phyloP scores from a whole-genome alignment of 2,797 vertebrate species.

The Cirrhinus molitorella region DNA sequence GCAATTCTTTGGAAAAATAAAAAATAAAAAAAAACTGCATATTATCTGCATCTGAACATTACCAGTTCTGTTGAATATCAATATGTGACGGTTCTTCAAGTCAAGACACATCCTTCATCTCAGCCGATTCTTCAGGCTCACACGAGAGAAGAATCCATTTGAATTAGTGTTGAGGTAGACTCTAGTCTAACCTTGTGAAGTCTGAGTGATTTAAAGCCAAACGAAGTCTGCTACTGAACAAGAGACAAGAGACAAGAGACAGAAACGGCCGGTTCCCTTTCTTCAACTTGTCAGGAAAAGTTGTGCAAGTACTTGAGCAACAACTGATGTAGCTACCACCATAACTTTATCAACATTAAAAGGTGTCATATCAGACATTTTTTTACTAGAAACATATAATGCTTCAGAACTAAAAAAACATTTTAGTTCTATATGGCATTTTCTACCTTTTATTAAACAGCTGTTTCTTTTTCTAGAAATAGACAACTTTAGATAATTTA shows the following conservation, averaged over 20 bases:
- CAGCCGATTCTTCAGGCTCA: neutral
- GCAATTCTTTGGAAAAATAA: neutral
- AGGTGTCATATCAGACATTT: neutral
- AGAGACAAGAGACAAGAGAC: neutral
- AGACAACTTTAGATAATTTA: neutral
- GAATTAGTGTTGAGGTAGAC: conserved; percentile 22
- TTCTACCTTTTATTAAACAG: no score
- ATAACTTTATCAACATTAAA: neutral
- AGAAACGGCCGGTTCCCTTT: neutral
- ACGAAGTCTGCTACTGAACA: neutral
- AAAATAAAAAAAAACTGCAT: neutral
- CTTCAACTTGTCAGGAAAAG: neutral
- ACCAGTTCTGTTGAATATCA: neutral
- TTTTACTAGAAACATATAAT: neutral
- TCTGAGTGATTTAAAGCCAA: neutral
- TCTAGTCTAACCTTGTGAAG: neutral
- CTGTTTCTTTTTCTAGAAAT: no score
- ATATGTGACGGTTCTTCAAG: neutral
- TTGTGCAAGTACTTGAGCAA: conserved; percentile 2
- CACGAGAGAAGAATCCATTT: neutral
- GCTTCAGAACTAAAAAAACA: no score
- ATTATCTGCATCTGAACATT: neutral
- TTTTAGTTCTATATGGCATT: no score
- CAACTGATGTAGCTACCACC: neutral
- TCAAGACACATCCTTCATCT: conserved; percentile 20